Evolutionary conservation across 1,140 invertebrate species (phyloP), one percentile per base, ranked within the genome.

Genomic region (Sycophaga agraensis): DNA sequence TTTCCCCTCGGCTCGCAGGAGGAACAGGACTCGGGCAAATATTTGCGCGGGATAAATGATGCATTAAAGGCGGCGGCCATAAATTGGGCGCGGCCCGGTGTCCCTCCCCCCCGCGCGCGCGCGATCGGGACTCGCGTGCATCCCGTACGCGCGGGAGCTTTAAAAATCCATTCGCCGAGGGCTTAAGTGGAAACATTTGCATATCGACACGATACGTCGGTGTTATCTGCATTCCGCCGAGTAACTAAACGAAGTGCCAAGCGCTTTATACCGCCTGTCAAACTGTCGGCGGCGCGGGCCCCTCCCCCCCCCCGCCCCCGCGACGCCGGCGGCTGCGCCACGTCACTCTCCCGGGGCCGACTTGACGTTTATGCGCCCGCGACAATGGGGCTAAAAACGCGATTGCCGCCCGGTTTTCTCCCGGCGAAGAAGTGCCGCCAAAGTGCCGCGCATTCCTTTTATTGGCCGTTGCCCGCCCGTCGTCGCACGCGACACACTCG

Each of bases 161-260:
- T 50, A 50, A 63, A n/a, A 63, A 57, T 63, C 53, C 53, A 63
- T 63, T 55, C 45, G n/a, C 40, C 58, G 48, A 45, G 54, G 58
- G 46, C 21, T 63, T 63, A 63, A 63, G 61, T 63, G 61, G 61
- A 51, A 56, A 51, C 48, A 63, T 63, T 63, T 63, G 61, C 61
- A 63, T 63, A 63, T 63, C 61, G 61, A 63, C 59, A 43, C 53
- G 59, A 62, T 62, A 56, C 37, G 45, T 26, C 45, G 24, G 2
- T 17, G 22, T 40, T 50, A 59, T 59, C 57, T 42, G 26, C 42
- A 51, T 51, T 42, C 22, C 26, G n/a, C n/a, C 8, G 40, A 55
- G 49, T 54, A 53, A 59, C 55, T 58, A 54, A 58, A 53, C 55
- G 39, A 64, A 58, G 63, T 64, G 63, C 63, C 51, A 65, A 65